These are phyloP conservation scores for Argyresthia goedartella DNA, from an alignment of 2,888 invertebrate genomes.

Conservation along the genomic window DNA sequence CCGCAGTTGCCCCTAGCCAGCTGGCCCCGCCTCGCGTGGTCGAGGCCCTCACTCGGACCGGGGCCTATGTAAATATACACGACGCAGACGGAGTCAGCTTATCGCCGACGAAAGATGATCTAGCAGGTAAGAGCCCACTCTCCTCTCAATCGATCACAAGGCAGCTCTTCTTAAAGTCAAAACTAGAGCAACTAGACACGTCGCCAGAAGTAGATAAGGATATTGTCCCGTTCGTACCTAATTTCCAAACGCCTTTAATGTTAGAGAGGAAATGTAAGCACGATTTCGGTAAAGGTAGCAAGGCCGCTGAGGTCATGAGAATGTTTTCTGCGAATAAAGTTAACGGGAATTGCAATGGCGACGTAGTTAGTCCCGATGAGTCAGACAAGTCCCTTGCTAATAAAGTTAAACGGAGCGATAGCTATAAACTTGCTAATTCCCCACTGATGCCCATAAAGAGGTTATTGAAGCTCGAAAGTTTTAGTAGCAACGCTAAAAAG, in stretches of 20 bases:
- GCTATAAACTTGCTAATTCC: constrained; percentile 86
- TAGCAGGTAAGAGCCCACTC: constrained; percentile 76
- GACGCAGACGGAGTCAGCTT: constrained; percentile 72
- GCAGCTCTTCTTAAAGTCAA: constrained; percentile 25
- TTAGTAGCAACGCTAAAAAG: constrained; percentile 52
- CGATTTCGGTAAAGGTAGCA: constrained; percentile 36
- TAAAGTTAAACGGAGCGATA: constrained; percentile 85
- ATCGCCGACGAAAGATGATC: constrained; percentile 73
- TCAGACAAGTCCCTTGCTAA: constrained; percentile 35
- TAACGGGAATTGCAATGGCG: constrained; percentile 27
- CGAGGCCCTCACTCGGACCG: constrained; percentile 63
- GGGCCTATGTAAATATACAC: constrained; percentile 81
- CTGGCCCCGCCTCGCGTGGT: constrained; percentile 53
- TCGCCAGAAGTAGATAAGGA: constrained; percentile 29
- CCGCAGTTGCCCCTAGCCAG: constrained; percentile 31
- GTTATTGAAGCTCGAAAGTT: constrained; percentile 63
- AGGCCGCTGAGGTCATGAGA: constrained; percentile 58
- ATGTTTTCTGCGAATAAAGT: constrained; percentile 51
- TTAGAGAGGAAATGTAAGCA: constrained; percentile 44
- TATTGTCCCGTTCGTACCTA: constrained; percentile 55
- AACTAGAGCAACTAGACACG: constrained; percentile 27
- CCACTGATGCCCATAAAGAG: constrained; percentile 77
- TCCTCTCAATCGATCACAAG: constrained; percentile 30
- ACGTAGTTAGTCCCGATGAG: constrained; percentile 18
- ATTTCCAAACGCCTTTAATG: constrained; percentile 59